Base-by-base conservation (phyloP, 1,140 invertebrate genomes). In the Danaus plexippus region DNA sequence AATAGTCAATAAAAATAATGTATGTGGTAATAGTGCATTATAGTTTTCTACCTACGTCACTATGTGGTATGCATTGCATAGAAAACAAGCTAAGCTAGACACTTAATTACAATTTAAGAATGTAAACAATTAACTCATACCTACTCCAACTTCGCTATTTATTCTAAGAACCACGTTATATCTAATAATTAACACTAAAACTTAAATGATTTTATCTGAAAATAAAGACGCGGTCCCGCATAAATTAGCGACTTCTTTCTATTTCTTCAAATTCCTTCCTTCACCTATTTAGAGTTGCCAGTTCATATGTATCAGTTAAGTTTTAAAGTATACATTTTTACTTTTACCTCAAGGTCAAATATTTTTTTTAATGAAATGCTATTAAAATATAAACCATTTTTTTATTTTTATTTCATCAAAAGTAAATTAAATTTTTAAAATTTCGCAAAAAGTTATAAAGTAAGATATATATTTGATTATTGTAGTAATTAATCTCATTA, bases 181-280 rank as follows among this genome's bases (percentile, higher is more conserved):
- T 75, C 77, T 75, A 73, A 69, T 68, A 75, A 77, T 71, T 69
- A 55, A 66, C 63, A 73, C 65, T 63, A 69, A 71, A 73, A 74
- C 62, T 71, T 77, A 76, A 69, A 66, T 70, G 75, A 80, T 78
- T 75, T 68, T 73, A 80, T 77, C 73, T 75, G 75, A 86, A 85
- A 83, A 78, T 83, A 81, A 83, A 86, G 83, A 86, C 83, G 80
- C 77, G 73, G 80, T 86, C 75, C 81, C 71, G 75, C 69, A 84
- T 81, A 85, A 81, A 79, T 81, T 81, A 83, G 75, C 66, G 75
- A 83, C 78, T 83, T 83, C 80, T 86, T 84, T 83, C 78, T 86
- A 83, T 86, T 84, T 86, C 77, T 81, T 84, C 65, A 78, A 80
- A 83, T 81, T 84, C 77, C 70, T 80, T 83, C 78, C 77, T 77